Conservation (phyloP, 2,113 vertebrate species). For the Menidia beryllina region DNA sequence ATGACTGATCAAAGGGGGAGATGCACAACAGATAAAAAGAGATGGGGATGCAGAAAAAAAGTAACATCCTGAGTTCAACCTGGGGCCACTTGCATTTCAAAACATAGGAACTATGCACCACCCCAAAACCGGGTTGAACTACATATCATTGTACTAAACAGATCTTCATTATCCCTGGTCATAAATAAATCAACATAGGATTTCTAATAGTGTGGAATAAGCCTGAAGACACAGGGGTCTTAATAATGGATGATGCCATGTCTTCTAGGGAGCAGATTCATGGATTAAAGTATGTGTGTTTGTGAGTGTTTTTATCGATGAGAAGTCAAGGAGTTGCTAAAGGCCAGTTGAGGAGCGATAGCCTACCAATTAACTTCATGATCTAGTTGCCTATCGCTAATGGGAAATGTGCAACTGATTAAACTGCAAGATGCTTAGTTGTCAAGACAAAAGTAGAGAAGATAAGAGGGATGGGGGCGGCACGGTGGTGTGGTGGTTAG, state of each 20-base stretch:
- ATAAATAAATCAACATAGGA: slow-evolving; percentile 52
- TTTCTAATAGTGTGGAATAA: slow-evolving; percentile 15
- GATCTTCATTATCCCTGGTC: slow-evolving; percentile 47
- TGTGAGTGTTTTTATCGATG: slow-evolving; percentile 25
- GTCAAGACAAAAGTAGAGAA: background rate
- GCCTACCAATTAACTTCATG: slow-evolving; percentile 60
- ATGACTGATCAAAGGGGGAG: background rate
- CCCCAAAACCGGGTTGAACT: background rate
- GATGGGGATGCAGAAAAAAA: background rate
- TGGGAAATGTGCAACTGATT: slow-evolving; percentile 45
- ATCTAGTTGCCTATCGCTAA: slow-evolving; percentile 52
- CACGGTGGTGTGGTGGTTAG: too few species aligned
- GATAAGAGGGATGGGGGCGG: too few species aligned
- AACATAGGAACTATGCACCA: slow-evolving; percentile 11
- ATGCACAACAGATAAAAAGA: background rate
- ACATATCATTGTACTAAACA: slow-evolving; percentile 8
- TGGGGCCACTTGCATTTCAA: slow-evolving; percentile 6
- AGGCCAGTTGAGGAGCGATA: slow-evolving; percentile 53
- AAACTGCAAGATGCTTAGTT: slow-evolving; percentile 6
- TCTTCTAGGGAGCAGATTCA: slow-evolving; percentile 35
- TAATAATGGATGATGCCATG: slow-evolving; percentile 52
- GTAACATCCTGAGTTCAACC: slow-evolving; percentile 10
- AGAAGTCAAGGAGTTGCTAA: slow-evolving; percentile 44
- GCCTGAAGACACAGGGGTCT: slow-evolving; percentile 36
- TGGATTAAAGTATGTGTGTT: slow-evolving; percentile 29